Base-by-base conservation (phyloP, 2,113 vertebrate genomes). In the Myotis lucifugus region DNA sequence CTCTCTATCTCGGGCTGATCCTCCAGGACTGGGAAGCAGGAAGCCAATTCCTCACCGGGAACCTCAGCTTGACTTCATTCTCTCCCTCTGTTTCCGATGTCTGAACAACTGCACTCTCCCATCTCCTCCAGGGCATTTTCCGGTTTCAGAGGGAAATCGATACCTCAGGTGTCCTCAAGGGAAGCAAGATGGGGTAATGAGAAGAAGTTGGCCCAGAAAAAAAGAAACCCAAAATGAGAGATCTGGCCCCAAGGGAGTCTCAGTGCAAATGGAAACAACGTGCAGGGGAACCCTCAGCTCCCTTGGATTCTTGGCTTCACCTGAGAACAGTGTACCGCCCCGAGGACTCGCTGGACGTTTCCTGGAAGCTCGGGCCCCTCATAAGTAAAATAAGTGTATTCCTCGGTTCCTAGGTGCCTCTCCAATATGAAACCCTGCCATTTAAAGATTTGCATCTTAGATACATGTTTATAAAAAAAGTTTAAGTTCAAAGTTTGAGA, bases 281-380 rank as follows among this genome's bases (percentile, higher is more conserved):
- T 12, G 3, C 23, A 29, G 48, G 32, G 42, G 2, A 59, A 17
- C 3, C 6, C 2, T 42, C 25, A 48, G 25, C 4, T 2, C 19
- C 11, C 14, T 42, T 32, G 8, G 17, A 4, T 77, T 64, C 82
- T 64, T 21, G 32, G 5, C 6, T 52, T 25, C 2, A 2, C 69
- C 21, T 59, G 15, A 6, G 27, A 34, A 17, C 37, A 77, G 8
- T 0, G 4, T 19, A 5, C 70, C 9, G 1, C 2, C 0, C 14
- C 7, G 32, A 40, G 40, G 6, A 8, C 23, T 46, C 66, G 9
- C 0, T 7, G 15, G 34, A 46, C 5, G 7, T 77, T 74, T 25
- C 8, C 37, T 17, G 54, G 48, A 50, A 15, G 77, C 66, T 56
- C 25, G 8, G 12, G 6, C 67, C 8, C 14, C 11, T 70, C 46